Base-by-base conservation (phyloP, 2,888 invertebrate genomes). In the Agriopis leucophaearia region DNA sequence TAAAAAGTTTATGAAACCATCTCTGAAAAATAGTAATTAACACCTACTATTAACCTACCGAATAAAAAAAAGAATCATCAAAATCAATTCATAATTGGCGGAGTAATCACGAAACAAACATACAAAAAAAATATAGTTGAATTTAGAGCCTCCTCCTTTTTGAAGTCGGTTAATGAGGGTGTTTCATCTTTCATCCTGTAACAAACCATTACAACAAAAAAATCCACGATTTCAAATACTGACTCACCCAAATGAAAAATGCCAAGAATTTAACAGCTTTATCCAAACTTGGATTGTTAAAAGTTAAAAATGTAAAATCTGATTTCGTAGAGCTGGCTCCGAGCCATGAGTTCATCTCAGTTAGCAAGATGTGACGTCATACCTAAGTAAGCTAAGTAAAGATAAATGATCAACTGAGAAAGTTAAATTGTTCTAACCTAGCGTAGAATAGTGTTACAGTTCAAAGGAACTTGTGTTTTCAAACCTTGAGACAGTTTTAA, bases 241-340 rank as follows among this genome's bases (percentile, higher is more conserved):
- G 44, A 56, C 40, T 55, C 12, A 40, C 5, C 55, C 45, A 45
- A 57, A 57, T 57, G 45, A 57, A 57, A 57, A 57, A 57, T 35
- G 15, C 45, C 45, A 35, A 47, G 57, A 57, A 57, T 57, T 57
- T 57, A 47, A 57, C 44, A 47, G 45, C 57, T 57, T 57, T 6
- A 45, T 57, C 12, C 35, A 45, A 57, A 45, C 12, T 57, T 57
- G 36, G 57, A 57, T 57, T 57, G 57, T 57, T 57, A 57, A 57
- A 57, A 57, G 35, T 57, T 57, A 27, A 45, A 57, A 45, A 57
- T 57, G 15, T 57, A 36, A 57, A 56, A 47, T 57, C 45, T 10
- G 57, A 57, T 45, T 47, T 15, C 42, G 42, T 27, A 27, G 27
- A 36, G n/a, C 35, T 57, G 57, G 57, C 57, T 5, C 7, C n/a